Evolutionary conservation across 2,113 vertebrate species (phyloP), one percentile per base, ranked within the genome.

Genomic region (Apteryx mantelli): DNA sequence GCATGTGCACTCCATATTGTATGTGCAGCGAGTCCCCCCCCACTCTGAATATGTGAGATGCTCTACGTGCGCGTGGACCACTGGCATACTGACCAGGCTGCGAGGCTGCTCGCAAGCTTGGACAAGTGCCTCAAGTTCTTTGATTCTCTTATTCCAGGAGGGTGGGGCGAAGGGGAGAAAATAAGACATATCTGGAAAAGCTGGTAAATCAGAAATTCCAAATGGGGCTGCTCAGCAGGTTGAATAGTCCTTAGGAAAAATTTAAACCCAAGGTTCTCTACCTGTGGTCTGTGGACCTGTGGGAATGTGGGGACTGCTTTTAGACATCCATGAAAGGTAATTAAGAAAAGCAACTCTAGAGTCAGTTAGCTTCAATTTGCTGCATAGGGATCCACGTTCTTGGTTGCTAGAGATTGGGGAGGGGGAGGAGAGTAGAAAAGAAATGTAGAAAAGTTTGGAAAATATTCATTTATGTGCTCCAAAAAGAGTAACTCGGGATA

Each of bases 1-100:
- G 63, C 89, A 82, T 85, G 42, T 93, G 89, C 91, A 85, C 87
- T 95, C 93, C 82, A 80, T 74, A 83, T 94, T 94, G 92, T 75
- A 75, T 70, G 0, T 88, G 63, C 66, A 88, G 87, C 0, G 2
- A 91, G 87, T 85, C 82, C 82, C 75, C 52, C 36, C 84, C 21
- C 25, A 1, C 85, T 91, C 44, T 0, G 2, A 96, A 78, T 76
- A 48, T 84, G 40, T 96, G 93, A 89, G 85, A 82, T 95, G 87
- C 60, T 1, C 89, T 88, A n/a, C 55, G 52, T 0, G 1, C 6
- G 0, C 84, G 82, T 69, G 89, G 88, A 89, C 96, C 84, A 93
- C 75, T 96, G 93, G 91, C 84, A 25, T 1, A 7, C 87, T 89
- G 87, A 56, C 52, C 4, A 1, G 77, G 60, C 86, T 92, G 73